Evolutionary conservation across 2,113 vertebrate genomes (phyloP), one percentile per base, ranked within the genome.

Genomic region (Lonchura striata): DNA sequence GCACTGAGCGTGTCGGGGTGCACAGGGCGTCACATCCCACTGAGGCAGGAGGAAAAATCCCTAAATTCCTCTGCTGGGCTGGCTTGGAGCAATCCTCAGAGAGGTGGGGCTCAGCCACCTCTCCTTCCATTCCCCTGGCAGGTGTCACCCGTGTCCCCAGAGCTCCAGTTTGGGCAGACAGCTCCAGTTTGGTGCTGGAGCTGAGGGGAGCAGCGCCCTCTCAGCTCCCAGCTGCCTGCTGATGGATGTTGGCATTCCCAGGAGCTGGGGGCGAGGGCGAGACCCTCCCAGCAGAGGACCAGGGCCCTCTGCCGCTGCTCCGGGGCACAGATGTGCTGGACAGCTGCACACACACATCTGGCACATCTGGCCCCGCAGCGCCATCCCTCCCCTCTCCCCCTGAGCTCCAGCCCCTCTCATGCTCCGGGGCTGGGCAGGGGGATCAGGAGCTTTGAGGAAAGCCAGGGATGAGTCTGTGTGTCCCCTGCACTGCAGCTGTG

Each of bases 1-100:
- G 30, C 42, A 9, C 30, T 5, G 47, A 28, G 31, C 0, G 0
- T 3, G 2, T 31, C 0, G 0, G 27, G 21, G 33, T 19, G 49
- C 57, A 44, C 46, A 0, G 3, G 70, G 61, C 41, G 57, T 30
- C 56, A 52, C 15, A 47, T 33, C 27, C 30, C 22, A 54, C 41
- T 4, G 9, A 22, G 49, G 17, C 44, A 44, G 46, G 22, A 60
- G 68, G 33, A 14, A 59, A 54, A 54, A 13, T 14, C 39, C 71
- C 52, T 8, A 23, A 71, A 37, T 6, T 15, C 5, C 47, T 28
- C 47, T 37, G 20, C 27, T 0, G 13, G 54, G 3, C 13, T 13
- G 44, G 3, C 22, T 22, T 13, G 31, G n/a, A 57, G 47, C 13
- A 39, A 24, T 37, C 18, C n/a, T 61, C 4, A 8, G 4, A 37